A percentile compares a stretch with the other conserved stretches of the same genome.
Evolutionary conservation across 2,888 invertebrate species (phyloP).

Genomic region (Drosophila leonis): DNA sequence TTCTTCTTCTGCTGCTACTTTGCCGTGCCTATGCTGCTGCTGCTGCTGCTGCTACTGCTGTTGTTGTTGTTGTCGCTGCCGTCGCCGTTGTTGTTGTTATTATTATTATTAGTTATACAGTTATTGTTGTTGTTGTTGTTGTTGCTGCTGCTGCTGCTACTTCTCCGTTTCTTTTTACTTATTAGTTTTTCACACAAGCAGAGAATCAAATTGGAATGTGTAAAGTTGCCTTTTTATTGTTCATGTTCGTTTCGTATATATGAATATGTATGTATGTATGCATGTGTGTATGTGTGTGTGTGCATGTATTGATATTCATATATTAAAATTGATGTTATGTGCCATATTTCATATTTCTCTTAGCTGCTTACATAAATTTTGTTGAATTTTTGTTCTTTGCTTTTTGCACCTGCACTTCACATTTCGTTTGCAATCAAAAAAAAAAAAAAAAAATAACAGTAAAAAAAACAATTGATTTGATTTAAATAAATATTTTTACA

Average conservation of each 20-base stretch:
- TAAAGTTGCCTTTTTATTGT: slow-evolving; percentile 49
- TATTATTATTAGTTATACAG: slow-evolving; percentile 37
- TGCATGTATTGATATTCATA: slow-evolving; percentile 10
- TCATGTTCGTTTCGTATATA: slow-evolving; percentile 27
- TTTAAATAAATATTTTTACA: slow-evolving; percentile 6
- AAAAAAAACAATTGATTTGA: slow-evolving; percentile 21
- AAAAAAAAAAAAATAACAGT: slow-evolving; percentile 23
- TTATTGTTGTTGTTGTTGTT: slow-evolving; percentile 23
- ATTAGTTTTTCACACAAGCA: slow-evolving; percentile 71
- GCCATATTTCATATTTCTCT: slow-evolving; percentile 45
- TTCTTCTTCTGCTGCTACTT: slow-evolving; percentile 61
- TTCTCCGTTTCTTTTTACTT: slow-evolving; percentile 53
- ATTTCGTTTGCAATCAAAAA: slow-evolving; percentile 23
- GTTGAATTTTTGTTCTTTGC: slow-evolving; percentile 21
- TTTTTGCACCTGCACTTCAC: slow-evolving; percentile 42
- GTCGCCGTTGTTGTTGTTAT: slow-evolving; percentile 15
- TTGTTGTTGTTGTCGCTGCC: slow-evolving; percentile 11
- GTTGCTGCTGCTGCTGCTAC: slow-evolving; percentile 31
- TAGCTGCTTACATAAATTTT: slow-evolving; percentile 57
- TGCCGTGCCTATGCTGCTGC: slow-evolving; percentile 51
- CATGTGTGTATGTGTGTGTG: slow-evolving; percentile 1
- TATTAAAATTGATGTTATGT: slow-evolving; percentile 35
- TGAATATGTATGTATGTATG: background rate
- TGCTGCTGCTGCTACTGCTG: slow-evolving; percentile 29
- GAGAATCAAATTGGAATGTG: slow-evolving; percentile 73